These are phyloP conservation scores for Coracopsis vasa DNA, from an alignment of 2,113 vertebrate species.

Conservation along the genomic window DNA sequence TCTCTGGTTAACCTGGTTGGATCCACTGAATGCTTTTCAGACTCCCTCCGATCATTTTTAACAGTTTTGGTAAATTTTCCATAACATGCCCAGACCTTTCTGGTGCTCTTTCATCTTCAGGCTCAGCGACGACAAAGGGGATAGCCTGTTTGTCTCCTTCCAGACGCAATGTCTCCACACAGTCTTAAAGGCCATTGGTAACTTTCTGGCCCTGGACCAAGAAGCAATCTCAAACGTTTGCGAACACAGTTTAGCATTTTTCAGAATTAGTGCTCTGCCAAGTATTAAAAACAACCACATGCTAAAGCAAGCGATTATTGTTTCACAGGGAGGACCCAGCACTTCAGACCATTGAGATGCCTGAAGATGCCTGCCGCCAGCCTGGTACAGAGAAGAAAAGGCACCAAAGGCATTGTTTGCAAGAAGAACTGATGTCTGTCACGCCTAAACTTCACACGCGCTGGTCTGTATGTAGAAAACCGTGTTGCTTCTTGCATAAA, in stretches of 20 bases:
- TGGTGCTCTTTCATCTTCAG: background rate
- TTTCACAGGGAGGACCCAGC: background rate
- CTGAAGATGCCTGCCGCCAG: background rate
- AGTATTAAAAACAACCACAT: background rate
- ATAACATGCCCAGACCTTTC: background rate
- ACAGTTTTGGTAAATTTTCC: background rate
- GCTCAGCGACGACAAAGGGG: background rate
- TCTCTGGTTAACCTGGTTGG: background rate
- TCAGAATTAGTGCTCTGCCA: conserved; percentile 3
- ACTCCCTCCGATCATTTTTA: background rate
- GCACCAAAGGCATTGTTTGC: background rate
- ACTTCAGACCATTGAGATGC: background rate
- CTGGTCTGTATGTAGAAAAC: background rate
- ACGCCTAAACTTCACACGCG: background rate
- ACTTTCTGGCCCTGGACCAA: background rate
- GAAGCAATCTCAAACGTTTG: background rate
- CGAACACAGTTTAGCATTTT: background rate
- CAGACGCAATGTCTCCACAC: background rate
- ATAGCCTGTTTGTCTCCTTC: background rate
- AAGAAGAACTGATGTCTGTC: background rate
- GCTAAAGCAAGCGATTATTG: background rate
- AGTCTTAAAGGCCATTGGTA: background rate
- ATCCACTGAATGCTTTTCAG: background rate
- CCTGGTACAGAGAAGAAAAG: background rate
- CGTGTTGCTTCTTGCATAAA: background rate